phyloP scores from a whole-genome alignment of 2,888 invertebrate genomes.

The Cheilosia vulpina region DNA sequence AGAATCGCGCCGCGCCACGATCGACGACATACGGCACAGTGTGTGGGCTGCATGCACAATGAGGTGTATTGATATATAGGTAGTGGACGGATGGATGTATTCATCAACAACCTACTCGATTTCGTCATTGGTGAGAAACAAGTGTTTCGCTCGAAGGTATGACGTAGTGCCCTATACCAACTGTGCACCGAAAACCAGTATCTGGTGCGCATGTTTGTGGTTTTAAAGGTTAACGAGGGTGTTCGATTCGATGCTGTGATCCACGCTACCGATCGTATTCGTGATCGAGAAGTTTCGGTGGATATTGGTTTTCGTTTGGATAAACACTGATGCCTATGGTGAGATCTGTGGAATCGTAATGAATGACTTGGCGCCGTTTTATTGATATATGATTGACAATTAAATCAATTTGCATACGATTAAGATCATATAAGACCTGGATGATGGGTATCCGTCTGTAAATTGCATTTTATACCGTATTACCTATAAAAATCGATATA shows the following conservation, averaged over 20 bases:
- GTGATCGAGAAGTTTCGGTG: constrained; percentile 52
- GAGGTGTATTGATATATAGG: constrained; percentile 23
- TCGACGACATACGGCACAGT: constrained; percentile 50
- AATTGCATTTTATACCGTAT: too few relatives aligned
- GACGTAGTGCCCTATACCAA: constrained; percentile 23
- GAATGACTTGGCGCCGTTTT: constrained; percentile 64
- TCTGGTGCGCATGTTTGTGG: constrained; percentile 33
- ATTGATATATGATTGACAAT: constrained; percentile 59
- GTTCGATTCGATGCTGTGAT: not conserved
- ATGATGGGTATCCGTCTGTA: too few relatives aligned
- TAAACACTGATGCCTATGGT: not conserved
- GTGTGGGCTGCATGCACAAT: constrained; percentile 67
- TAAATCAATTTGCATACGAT: constrained; percentile 57
- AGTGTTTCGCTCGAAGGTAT: constrained; percentile 49
- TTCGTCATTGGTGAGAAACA: constrained; percentile 46
- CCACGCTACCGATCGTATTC: not conserved
- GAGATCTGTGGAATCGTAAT: constrained; percentile 24
- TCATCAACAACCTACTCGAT: constrained; percentile 38
- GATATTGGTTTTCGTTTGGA: not conserved
- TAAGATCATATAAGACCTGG: constrained; percentile 25
- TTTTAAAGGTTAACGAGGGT: constrained; percentile 27
- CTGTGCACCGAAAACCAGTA: constrained; percentile 29
- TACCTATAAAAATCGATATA: too few relatives aligned
- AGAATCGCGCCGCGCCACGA: constrained; percentile 51
- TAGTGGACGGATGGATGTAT: not conserved